Conservation (phyloP, 2,797 vertebrate species). For the Phataginus tetradactyla region DNA sequence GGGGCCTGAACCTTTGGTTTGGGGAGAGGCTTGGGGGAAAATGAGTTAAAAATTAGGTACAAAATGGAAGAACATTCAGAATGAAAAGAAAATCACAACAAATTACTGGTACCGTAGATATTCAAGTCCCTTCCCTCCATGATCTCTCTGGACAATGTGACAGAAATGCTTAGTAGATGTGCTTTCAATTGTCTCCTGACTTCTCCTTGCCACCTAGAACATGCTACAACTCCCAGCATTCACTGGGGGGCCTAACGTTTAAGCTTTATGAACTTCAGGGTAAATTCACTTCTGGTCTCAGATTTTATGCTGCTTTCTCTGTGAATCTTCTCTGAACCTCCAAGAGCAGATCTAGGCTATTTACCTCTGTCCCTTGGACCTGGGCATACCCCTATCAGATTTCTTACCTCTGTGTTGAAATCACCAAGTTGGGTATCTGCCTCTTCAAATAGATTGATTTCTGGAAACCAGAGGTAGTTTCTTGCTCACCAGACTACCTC, state of each 20-base stretch:
- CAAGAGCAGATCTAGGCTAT: background rate
- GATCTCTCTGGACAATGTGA: background rate
- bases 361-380: background rate
- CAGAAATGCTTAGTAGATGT: background rate
- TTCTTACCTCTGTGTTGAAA: background rate
- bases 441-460: conserved; percentile 13
- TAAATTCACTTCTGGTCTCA: background rate
- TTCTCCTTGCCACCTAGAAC: background rate
- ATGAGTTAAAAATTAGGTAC: background rate
- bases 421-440: background rate
- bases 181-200: background rate
- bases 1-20: background rate
- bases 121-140: background rate
- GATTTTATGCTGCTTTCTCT: conserved; percentile 9
- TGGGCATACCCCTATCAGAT: background rate
- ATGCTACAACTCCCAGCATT: background rate
- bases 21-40: background rate
- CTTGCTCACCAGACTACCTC: background rate
- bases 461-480: background rate
- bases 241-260: background rate
- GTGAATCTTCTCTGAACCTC: conserved; percentile 14
- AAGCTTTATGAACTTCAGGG: background rate
- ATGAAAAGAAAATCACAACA: background rate
- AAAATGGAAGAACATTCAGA: conserved; percentile 6
- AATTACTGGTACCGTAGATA: background rate